Conservation (phyloP, 64 coral and sea anemone species). For the Montipora sp. region DNA sequence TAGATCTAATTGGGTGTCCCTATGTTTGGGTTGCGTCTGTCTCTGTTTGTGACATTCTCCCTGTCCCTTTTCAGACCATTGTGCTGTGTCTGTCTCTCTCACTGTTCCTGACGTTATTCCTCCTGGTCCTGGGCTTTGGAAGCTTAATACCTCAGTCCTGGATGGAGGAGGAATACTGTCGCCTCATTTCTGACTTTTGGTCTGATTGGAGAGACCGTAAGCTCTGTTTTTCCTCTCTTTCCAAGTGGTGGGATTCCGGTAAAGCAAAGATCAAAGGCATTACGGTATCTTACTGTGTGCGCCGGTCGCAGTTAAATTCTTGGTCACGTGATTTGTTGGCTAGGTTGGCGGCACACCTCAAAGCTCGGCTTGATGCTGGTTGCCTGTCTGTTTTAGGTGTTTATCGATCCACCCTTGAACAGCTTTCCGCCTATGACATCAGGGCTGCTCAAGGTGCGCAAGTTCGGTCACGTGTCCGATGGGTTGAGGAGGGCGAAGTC, state of each 20-base stretch:
- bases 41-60: neutral
- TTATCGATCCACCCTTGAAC: neutral
- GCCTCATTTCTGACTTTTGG: neutral
- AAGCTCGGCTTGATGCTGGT: neutral
- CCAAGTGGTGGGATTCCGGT: slow-evolving; percentile 46
- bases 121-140: slow-evolving; percentile 44
- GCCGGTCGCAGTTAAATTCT: neutral
- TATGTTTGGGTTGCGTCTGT: neutral
- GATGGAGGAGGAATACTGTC: neutral
- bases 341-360: neutral
- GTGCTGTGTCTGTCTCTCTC: neutral
- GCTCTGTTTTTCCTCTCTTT: neutral
- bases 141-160: slow-evolving; percentile 10
- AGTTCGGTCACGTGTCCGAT: neutral
- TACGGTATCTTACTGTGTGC: neutral
- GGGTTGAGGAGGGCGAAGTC: slow-evolving; percentile 50
- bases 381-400: too few relatives aligned
- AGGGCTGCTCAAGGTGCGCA: slow-evolving; percentile 16
- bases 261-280: slow-evolving; percentile 10
- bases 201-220: neutral
- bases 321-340: neutral
- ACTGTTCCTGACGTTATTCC: neutral
- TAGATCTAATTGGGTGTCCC: slow-evolving; percentile 24
- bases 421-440: neutral
- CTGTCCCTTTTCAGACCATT: slow-evolving; percentile 51